phyloP scores from a whole-genome alignment of 2,888 invertebrate species.

The Mythimna ferrago region DNA sequence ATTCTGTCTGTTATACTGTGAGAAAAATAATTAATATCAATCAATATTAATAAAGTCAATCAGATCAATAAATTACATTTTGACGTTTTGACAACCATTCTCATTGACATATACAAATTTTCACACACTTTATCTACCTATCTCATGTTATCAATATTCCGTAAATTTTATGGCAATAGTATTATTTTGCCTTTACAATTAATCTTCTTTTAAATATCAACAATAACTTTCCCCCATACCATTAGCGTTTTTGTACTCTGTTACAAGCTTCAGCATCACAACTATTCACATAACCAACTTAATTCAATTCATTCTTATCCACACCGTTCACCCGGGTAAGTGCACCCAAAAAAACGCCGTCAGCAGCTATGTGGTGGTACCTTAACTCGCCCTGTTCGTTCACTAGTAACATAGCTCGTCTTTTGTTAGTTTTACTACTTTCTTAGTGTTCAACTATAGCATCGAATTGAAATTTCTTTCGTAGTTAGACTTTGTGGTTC shows the following conservation, averaged over 20 bases:
- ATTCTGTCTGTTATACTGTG: no score
- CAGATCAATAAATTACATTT: no score
- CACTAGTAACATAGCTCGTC: slow-evolving; percentile 34
- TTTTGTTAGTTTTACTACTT: slow-evolving; percentile 55
- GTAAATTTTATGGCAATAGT: no score
- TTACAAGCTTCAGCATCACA: neutral
- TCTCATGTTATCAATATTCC: neutral
- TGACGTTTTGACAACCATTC: no score
- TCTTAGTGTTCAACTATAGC: slow-evolving; percentile 54
- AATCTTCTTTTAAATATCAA: neutral
- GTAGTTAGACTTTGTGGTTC: slow-evolving; percentile 43
- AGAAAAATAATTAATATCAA: no score
- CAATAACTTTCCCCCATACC: neutral
- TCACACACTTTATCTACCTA: neutral
- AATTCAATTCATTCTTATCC: neutral
- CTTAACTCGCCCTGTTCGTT: slow-evolving; percentile 35
- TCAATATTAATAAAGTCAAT: no score
- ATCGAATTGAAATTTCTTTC: slow-evolving; percentile 58
- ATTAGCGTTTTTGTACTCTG: neutral
- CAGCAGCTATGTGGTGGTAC: slow-evolving; percentile 11
- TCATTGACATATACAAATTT: no score
- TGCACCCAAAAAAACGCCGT: neutral
- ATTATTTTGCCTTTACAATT: neutral
- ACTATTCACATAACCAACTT: slow-evolving; percentile 5
- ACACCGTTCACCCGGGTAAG: neutral